Evolutionary conservation across 2,888 invertebrate genomes (phyloP), one percentile per base, ranked within the genome.

Genomic region (Cryptocephalus moraei): DNA sequence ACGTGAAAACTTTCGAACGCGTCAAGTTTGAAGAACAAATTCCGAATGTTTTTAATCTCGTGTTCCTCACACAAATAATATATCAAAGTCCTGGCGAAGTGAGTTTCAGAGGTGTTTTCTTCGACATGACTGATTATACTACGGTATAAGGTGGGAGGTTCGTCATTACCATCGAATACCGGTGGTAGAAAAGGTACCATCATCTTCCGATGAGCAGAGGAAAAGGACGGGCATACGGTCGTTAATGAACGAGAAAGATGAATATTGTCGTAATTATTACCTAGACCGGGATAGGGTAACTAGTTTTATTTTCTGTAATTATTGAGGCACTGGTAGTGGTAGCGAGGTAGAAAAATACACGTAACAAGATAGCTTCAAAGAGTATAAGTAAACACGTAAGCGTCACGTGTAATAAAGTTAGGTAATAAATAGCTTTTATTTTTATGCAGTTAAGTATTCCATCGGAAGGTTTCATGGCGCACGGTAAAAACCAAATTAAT

Each of bases 1-100:
- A 56, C 59, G 59, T 61, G 56, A 59, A 55, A 56, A 53, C 55
- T 53, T 93, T 58, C 86, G 85, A 65, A 94, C 22, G 22, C 22
- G 22, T 22, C 22, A 22, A 22, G 22, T 40, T 59, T 55, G 54
- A 56, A 61, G 60, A 65, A 65, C 64, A 63, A 64, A 66, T 66
- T 62, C 63, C 54, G 58, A 55, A 55, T 57, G 59, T 62, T 64
- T 60, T 62, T 62, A 62, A 63, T 64, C 61, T 60, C 56, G 57
- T 61, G 62, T 65, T 62, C 59, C 58, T 62, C 63, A 61, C 61
- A 64, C 62, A 62, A 66, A 66, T 65, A 64, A 67, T 67, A 65
- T 64, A 67, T 67, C 66, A 66, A 66, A 65, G 67, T 67, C 66
- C 51, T 55, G 49, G 54, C 53, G 57, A 56, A 57, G 62, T 60